A percentile compares a stretch with the other conserved stretches of the same genome.
Evolutionary conservation across 2,113 vertebrate species (phyloP).

Genomic region (Pristiophorus japonicus): DNA sequence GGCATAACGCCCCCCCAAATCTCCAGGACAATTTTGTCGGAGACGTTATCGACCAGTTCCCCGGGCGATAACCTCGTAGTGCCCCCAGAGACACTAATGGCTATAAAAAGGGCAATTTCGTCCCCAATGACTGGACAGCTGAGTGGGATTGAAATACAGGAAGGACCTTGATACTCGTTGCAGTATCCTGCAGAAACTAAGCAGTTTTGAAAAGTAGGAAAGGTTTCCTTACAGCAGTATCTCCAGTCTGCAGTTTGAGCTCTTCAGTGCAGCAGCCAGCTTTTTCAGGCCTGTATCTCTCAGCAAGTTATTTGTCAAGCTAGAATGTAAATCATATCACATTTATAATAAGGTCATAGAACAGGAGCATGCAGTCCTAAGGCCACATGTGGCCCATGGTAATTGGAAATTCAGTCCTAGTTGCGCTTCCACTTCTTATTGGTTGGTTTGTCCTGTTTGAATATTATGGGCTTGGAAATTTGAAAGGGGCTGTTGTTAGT

Average conservation of each 20-base stretch:
- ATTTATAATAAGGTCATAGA: not conserved
- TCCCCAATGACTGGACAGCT: not conserved
- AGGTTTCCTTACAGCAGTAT: constrained; percentile 9
- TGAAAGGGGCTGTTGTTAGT: not conserved
- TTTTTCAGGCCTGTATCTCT: constrained; percentile 15
- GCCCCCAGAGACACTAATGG: no score
- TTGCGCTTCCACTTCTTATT: not conserved
- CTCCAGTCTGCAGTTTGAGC: constrained; percentile 12
- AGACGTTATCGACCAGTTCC: no score
- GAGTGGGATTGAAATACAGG: not conserved
- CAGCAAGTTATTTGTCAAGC: constrained; percentile 11
- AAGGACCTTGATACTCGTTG: not conserved
- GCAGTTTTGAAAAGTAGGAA: not conserved
- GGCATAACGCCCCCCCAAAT: no score
- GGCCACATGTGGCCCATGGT: not conserved
- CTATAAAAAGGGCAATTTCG: no score
- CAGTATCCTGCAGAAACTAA: not conserved
- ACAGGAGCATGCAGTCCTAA: not conserved
- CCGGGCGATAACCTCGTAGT: no score
- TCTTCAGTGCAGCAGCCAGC: constrained; percentile 21
- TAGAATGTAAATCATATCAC: not conserved
- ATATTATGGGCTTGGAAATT: not conserved
- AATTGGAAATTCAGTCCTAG: not conserved
- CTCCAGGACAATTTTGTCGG: no score
- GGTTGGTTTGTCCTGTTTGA: not conserved